A percentile compares a stretch with the other conserved stretches of the same genome.
Conservation (phyloP, 2,888 invertebrate species). For the Spatulosminthurus flaviceps region DNA sequence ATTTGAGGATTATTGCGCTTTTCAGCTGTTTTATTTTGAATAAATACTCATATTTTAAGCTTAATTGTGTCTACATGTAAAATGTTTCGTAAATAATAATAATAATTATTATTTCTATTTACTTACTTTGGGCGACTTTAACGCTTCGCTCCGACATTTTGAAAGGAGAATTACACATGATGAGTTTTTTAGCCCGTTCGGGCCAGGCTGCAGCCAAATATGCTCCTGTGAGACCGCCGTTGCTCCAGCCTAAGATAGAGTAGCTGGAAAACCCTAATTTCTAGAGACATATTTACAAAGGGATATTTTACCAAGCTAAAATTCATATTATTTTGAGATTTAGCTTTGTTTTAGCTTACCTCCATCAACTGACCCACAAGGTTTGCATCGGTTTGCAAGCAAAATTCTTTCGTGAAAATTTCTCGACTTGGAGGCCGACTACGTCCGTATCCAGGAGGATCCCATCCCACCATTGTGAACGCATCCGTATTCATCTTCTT, state of each 20-base stretch:
- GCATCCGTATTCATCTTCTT: slow-evolving; percentile 70
- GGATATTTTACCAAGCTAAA: neutral
- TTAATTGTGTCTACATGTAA: too few species aligned
- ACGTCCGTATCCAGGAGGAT: slow-evolving; percentile 66
- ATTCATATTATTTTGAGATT: neutral
- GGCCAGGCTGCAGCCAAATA: neutral
- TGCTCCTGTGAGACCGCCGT: neutral
- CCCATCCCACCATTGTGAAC: slow-evolving; percentile 78
- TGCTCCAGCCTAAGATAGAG: neutral
- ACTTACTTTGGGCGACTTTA: neutral
- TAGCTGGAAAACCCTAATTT: neutral
- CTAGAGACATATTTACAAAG: neutral
- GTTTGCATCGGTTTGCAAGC: slow-evolving; percentile 5
- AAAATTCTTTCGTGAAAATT: slow-evolving; percentile 7
- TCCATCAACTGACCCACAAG: slow-evolving; percentile 27
- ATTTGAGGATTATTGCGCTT: too few species aligned
- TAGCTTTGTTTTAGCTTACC: neutral
- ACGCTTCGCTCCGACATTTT: neutral
- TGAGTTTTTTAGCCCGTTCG: neutral
- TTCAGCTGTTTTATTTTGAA: too few species aligned
- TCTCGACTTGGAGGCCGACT: slow-evolving; percentile 15
- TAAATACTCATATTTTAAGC: too few species aligned
- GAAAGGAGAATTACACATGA: slow-evolving; percentile 11
- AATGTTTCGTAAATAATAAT: neutral
- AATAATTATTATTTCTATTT: neutral